Percentiles rank a stretch among this genome's conserved stretches.
Conservation (phyloP, 2,113 vertebrate species). For the Saguinus midas region DNA sequence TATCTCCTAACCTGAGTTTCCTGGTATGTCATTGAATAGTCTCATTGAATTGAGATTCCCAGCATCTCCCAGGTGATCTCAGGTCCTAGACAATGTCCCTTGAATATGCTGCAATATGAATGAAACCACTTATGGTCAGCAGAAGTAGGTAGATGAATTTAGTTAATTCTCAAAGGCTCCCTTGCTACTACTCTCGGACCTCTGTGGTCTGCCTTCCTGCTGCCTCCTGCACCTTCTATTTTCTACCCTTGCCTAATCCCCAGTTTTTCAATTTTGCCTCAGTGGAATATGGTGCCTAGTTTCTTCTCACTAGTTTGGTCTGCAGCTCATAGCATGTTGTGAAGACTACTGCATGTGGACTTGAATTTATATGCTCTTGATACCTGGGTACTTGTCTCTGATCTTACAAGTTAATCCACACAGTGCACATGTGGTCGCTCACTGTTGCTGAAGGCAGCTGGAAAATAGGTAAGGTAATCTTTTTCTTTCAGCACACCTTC, state of each 20-base stretch:
- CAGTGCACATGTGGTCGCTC: not conserved
- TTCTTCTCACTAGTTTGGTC: not conserved
- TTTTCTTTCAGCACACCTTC: not conserved
- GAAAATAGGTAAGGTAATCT: constrained; percentile 58
- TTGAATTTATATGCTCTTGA: not conserved
- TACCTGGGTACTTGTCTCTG: not conserved
- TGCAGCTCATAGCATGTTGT: constrained; percentile 5
- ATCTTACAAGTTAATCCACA: not conserved
- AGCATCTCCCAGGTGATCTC: constrained; percentile 37
- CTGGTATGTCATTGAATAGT: constrained; percentile 38
- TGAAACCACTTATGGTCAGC: not conserved
- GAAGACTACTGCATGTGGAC: not conserved
- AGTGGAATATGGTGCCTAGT: not conserved
- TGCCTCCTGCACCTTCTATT: not conserved
- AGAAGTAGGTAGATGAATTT: not conserved
- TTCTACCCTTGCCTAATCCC: not conserved
- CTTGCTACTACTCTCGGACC: not conserved
- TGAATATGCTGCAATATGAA: not conserved
- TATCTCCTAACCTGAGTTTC: constrained; percentile 58
- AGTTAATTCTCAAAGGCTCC: not conserved
- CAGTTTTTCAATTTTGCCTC: not conserved
- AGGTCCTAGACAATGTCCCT: constrained; percentile 38
- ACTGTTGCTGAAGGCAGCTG: not conserved
- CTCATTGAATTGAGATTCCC: constrained; percentile 14
- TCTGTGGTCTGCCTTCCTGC: not conserved